A percentile compares a stretch with the other conserved stretches of the same genome.
Evolutionary conservation across 2,888 invertebrate genomes (phyloP).

Genomic region (Uloborus plumipes): DNA sequence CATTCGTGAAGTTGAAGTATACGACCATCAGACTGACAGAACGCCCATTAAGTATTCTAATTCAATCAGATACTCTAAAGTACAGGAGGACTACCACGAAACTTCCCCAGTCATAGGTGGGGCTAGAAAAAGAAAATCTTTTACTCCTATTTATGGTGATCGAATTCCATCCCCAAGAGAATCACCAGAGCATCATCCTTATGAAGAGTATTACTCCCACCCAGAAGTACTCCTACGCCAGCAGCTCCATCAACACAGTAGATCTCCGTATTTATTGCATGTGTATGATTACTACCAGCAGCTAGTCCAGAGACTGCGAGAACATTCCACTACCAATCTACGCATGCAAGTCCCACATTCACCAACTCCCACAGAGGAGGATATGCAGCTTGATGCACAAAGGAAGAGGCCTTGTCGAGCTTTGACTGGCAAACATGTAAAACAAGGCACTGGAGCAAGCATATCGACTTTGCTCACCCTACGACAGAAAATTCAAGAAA

Average conservation of each 20-base stretch:
- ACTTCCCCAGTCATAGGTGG: conserved; percentile 29
- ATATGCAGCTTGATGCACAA: conserved; percentile 20
- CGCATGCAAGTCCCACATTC: conserved; percentile 31
- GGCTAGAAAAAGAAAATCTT: conserved; percentile 51
- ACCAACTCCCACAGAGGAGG: conserved; percentile 37
- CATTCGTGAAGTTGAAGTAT: no score
- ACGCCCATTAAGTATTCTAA: conserved; percentile 30
- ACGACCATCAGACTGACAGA: conserved; percentile 1
- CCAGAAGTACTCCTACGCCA: conserved; percentile 39
- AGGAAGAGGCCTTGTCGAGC: conserved; percentile 72
- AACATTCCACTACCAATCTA: conserved; percentile 37
- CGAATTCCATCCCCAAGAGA: conserved; percentile 18
- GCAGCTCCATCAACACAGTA: conserved; percentile 39
- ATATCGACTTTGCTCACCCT: conserved; percentile 72
- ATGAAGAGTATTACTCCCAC: conserved; percentile 50
- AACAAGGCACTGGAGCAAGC: conserved; percentile 72
- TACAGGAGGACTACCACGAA: conserved; percentile 8
- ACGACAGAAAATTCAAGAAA: conserved; percentile 72
- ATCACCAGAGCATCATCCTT: conserved; percentile 7
- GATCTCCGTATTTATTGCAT: conserved; percentile 38
- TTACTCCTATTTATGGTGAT: conserved; percentile 51
- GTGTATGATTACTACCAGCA: conserved; percentile 63
- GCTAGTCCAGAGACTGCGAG: conserved; percentile 52
- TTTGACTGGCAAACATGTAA: conserved; percentile 72
- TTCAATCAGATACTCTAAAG: background rate